Base-by-base conservation (phyloP, 2,888 invertebrate species). In the Agrilus mali region DNA sequence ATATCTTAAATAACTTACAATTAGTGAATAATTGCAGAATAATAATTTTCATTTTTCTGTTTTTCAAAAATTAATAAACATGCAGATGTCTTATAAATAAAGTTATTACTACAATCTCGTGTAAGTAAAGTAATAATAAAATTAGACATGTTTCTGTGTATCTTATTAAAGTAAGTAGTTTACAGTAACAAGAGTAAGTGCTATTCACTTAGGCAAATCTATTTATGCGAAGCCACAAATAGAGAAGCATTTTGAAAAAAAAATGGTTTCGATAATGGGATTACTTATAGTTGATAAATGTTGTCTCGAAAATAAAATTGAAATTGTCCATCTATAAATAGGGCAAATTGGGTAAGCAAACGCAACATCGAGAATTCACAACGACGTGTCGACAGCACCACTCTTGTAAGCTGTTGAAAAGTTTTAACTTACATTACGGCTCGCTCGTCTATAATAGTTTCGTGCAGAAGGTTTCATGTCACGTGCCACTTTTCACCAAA, bases 171-270 rank as follows among this genome's bases (percentile, higher is more conserved):
- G 35, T 48, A 45, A 44, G 45, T 47, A 52, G 55, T 56, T 58
- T 58, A 57, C 46, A 48, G 48, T 51, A 51, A 49, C 40, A 40
- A 47, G 43, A 44, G 44, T 53, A 52, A 55, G 53, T 45, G 47
- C 48, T 38, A 51, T 52, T 42, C 50, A 58, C 53, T 59, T 58
- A 56, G 48, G 49, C 48, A 55, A 55, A 56, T 58, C 54, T 60
- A 60, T 60, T 59, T 60, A 58, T 55, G 53, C 49, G 42, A 54
- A 37, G 33, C 22, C 37, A 46, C 50, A 58, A 58, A 58, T 55
- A 54, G 55, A 56, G 54, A 55, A 49, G 53, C 51, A 54, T 56
- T 57, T 56, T 55, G 54, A 5, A 55, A 57, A 55, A n/a, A 60
- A 60, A 60, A 55, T 53, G 47, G 50, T 39, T 46, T 42, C 50